Evolutionary conservation across 2,797 vertebrate species (phyloP), one percentile per base, ranked within the genome.

Genomic region (Eutrigla gurnardus): DNA sequence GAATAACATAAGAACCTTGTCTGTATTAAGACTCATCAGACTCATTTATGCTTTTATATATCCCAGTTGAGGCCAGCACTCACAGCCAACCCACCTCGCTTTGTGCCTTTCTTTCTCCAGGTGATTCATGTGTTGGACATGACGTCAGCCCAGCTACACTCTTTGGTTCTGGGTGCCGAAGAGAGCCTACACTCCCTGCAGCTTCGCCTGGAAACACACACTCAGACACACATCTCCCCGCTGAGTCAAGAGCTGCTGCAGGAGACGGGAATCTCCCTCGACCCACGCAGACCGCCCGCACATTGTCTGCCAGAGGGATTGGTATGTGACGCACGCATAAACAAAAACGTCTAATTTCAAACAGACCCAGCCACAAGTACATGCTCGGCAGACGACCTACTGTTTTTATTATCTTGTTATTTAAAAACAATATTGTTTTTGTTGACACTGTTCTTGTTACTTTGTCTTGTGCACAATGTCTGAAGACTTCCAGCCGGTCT

Each of bases 91-190:
- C 25, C 4, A 1, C 52, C 42, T 15, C 0, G 46, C 54, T 59
- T 6, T 14, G n/a, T 42, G 39, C 4, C 7, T 70, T 74, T 61
- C 5, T 45, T 65, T 71, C 18, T 55, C 6, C 70, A 99, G 97
- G 96, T 98, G 80, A 97, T 98, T 17, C 98, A 99, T 84, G 96
- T 99, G 84, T 89, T 99, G 85, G 98, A 99, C 89, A 99, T 99
- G 98, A 98, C 97, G 3, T 97, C 98, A 77, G 97, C 97, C 75
- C 96, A 97, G 92, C 95, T 99, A 40, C 95, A 98, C 89, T 99
- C 98, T 0, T 95, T 98, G 85, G 91, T 96, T 67, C 90, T 99
- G 90, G 93, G 92, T 46, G 89, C 94, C 0, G 98, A 99, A 64
- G 98, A 99, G 90, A 97, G 96, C 70, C 95, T 99, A 62, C 97